phyloP scores from a whole-genome alignment of 2,888 invertebrate genomes.

The Latrodectus elegans region DNA sequence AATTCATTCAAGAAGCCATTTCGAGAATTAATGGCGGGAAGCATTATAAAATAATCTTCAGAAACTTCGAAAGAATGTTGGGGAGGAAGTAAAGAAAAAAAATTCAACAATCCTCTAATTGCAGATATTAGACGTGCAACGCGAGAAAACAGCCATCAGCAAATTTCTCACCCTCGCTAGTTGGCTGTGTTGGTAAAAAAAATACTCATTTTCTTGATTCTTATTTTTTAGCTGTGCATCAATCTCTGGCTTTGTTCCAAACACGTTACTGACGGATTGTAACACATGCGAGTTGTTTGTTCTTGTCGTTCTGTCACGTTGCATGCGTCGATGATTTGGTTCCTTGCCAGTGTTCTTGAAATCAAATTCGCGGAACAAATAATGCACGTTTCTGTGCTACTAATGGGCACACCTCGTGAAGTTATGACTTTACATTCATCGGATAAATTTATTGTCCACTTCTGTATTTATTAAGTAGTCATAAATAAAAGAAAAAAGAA shows the following conservation, averaged over 20 bases:
- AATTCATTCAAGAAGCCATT: background rate
- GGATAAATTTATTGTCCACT: no score
- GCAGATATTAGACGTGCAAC: conserved; percentile 20
- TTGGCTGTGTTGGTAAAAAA: conserved; percentile 21
- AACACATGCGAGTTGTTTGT: background rate
- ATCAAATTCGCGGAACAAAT: background rate
- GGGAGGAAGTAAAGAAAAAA: background rate
- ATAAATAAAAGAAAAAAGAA: no score
- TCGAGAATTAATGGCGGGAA: background rate
- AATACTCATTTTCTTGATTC: background rate
- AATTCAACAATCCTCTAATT: conserved; percentile 15
- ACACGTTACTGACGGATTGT: background rate
- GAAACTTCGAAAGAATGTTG: conserved; percentile 12
- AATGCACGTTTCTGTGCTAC: background rate
- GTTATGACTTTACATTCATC: no score
- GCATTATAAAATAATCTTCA: conserved; percentile 5
- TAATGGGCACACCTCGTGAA: no score
- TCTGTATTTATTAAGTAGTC: no score
- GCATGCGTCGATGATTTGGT: background rate
- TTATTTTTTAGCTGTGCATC: background rate
- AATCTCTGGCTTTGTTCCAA: background rate
- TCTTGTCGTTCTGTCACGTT: background rate
- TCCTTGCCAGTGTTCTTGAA: background rate
- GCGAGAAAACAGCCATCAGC: conserved; percentile 38
- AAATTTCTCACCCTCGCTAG: conserved; percentile 34